Evolutionary conservation across 2,113 vertebrate species (phyloP), one percentile per base, ranked within the genome.

Genomic region (Myotis yumanensis): DNA sequence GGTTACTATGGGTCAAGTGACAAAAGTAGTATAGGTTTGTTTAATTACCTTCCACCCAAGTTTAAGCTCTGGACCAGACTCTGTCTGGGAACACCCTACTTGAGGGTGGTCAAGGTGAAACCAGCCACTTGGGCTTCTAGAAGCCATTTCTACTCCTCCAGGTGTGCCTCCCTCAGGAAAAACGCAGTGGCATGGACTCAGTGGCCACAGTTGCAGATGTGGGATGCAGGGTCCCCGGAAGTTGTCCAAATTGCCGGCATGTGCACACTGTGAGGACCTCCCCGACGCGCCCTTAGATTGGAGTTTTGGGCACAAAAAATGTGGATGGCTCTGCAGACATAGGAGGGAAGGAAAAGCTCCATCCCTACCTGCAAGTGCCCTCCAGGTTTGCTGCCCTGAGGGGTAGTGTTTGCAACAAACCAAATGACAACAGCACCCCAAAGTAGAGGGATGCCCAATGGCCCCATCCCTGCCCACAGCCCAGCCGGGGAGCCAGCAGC

Each of bases 161-260:
- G 40, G 40, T 7, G 0, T 10, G 3, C 6, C 10, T 43, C 46
- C 7, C 62, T 35, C 30, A 17, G 59, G 18, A 17, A 57, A 3
- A 40, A n/a, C 51, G 2, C 0, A 2, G 15, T 0, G 0, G 11
- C 1, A 0, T 28, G 11, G 30, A 43, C n/a, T 30, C 57, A 4
- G 16, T 7, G 51, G 37, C 35, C 12, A 0, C 1, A 4, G 52
- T 18, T 79, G 59, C 48, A 23, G 51, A 71, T 0, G 0, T 43
- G 7, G 30, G 3, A 4, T 16, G 35, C 1, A 20, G 40, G 7
- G 51, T 3, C 28, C 68, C n/a, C 0, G 0, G 32, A 68, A 59
- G 72, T 23, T 1, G 1, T 11, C 46, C 32, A 15, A 18, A 7
- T 20, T 1, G 14, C 43, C 64, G 12, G 30, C 16, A 20, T 5